Evolutionary conservation across 1,140 invertebrate species (phyloP), one percentile per base, ranked within the genome.

Genomic region (Sarcophaga peregrina): DNA sequence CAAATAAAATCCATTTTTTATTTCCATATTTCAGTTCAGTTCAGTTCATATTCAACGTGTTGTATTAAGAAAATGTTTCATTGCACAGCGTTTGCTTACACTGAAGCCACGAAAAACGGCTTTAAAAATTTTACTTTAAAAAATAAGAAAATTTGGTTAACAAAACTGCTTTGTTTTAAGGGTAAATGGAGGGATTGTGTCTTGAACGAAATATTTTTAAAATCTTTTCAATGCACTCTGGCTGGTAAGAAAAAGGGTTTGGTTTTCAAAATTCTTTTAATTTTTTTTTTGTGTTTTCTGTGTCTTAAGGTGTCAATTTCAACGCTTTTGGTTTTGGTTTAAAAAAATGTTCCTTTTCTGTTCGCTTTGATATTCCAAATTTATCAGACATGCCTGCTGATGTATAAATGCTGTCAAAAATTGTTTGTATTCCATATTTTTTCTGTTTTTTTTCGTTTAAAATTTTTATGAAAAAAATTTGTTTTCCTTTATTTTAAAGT

Each of bases 231-330:
- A 37, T 37, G 4, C 1, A 37, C 25, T 68, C 2, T 68, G 62
- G 62, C 17, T 68, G 9, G 9, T 58, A 13, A 47, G 25, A 37
- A 72, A 72, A 82, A 80, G 80, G 82, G 82, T 80, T 83, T 50
- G 78, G 62, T 80, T 48, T 78, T 46, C 47, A 25, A 37, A 37
- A 37, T 37, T 75, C 48, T 52, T 76, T 52, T 76, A 17, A 13
- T 81, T 78, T 83, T 58, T 80, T 50, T 78, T 72, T 68, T 13
- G 8, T 62, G 17, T 58, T 50, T 83, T 13, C 52, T 82, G 62
- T 68, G 47, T 83, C 80, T 83, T 20, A 73, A 84, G 83, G 83
- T 84, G 83, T 84, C 83, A 84, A 84, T 84, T 84, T 84, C 83
- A 84, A 84, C 83, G 83, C 80, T 82, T 82, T 84, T 82, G 83